Conservation (phyloP, 1,140 invertebrate species). For the Drosophila albomicans region DNA sequence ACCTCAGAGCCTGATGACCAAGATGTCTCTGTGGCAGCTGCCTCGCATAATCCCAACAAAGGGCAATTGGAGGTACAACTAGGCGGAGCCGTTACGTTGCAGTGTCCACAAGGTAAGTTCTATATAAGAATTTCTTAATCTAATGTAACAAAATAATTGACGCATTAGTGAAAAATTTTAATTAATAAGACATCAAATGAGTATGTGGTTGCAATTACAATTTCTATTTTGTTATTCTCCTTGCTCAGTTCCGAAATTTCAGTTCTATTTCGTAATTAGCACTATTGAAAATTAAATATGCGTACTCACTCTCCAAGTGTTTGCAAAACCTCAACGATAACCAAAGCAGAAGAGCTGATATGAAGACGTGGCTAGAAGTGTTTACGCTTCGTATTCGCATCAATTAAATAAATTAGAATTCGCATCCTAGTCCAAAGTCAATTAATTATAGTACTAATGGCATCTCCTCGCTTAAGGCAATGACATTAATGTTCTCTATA, state of each 20-base stretch:
- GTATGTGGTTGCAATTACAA: conserved; percentile 59
- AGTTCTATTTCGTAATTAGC: conserved; percentile 71
- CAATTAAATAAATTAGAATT: conserved; percentile 82
- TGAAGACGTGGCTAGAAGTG: neutral
- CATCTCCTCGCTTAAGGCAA: conserved; percentile 47
- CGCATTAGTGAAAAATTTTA: conserved; percentile 4
- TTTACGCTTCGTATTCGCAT: conserved; percentile 49
- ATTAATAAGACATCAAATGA: conserved; percentile 33
- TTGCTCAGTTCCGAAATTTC: conserved; percentile 36
- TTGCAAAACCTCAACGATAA: conserved; percentile 41
- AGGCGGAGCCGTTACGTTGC: conserved; percentile 93
- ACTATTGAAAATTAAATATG: conserved; percentile 83
- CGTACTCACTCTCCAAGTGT: conserved; percentile 65
- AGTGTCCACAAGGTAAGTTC: conserved; percentile 90
- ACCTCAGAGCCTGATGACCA: conserved; percentile 86
- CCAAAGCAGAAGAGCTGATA: neutral
- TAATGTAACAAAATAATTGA: conserved; percentile 41
- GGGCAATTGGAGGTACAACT: conserved; percentile 91
- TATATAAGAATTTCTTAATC: neutral
- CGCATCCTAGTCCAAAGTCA: conserved; percentile 57
- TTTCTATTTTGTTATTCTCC: conserved; percentile 53
- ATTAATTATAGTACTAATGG: conserved; percentile 77
- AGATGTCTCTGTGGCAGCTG: conserved; percentile 83
- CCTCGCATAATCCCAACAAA: conserved; percentile 86
- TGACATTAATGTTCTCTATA: conserved; percentile 50